Conservation (phyloP, 1,140 invertebrate genomes). For the Teleopsis dalmanni region DNA sequence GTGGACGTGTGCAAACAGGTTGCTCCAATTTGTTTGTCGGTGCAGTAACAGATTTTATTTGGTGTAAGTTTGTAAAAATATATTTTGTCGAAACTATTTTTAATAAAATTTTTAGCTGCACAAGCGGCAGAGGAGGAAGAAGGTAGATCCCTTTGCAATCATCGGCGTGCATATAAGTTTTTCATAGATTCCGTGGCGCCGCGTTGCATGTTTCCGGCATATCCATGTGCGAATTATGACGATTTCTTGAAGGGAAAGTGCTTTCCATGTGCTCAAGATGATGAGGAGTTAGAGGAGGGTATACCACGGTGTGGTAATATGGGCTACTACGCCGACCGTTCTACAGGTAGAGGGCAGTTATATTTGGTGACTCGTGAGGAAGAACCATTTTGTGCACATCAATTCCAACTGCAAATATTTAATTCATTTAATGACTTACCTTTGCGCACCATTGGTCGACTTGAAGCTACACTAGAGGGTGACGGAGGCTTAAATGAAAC, state of each 20-base stretch:
- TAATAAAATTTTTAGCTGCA: conserved; percentile 28
- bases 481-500: conserved; percentile 77
- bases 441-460: conserved; percentile 56
- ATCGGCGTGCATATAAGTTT: conserved; percentile 84
- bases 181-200: conserved; percentile 90
- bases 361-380: conserved; percentile 83
- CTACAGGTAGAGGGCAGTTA: conserved; percentile 69
- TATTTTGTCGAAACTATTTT: not conserved
- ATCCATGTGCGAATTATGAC: conserved; percentile 79
- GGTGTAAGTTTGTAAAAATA: conserved; percentile 58
- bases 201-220: conserved; percentile 80
- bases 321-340: conserved; percentile 86
- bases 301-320: conserved; percentile 72
- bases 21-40: conserved; percentile 80
- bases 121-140: conserved; percentile 71
- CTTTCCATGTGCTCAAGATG: conserved; percentile 49
- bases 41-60: conserved; percentile 82
- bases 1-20: conserved; percentile 81
- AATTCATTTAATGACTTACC: conserved; percentile 64
- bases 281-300: conserved; percentile 40
- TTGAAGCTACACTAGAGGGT: conserved; percentile 76
- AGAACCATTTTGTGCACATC: conserved; percentile 88
- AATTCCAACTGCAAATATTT: conserved; percentile 75
- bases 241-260: conserved; percentile 58
- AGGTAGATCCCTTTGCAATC: conserved; percentile 83